Evolutionary conservation across 2,797 vertebrate genomes (phyloP).

Genomic region (Thamnophis elegans): DNA sequence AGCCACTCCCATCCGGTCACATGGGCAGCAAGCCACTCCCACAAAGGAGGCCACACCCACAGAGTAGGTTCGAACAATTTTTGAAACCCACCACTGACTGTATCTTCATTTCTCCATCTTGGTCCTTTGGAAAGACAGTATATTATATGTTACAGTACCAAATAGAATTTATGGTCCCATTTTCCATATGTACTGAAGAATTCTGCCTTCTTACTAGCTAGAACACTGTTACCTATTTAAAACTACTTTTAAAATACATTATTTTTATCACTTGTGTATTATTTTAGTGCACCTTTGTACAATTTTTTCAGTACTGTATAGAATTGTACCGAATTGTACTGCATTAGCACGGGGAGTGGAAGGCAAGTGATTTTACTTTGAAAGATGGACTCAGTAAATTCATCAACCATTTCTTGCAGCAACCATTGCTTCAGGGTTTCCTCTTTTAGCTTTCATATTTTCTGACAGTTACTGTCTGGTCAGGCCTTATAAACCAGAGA

Average conservation of each 20-base stretch:
- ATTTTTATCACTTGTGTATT: background rate
- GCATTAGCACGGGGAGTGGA: background rate
- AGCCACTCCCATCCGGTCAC: no score
- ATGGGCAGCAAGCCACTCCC: no score
- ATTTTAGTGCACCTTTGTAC: background rate
- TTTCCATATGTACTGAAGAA: background rate
- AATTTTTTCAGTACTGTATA: background rate
- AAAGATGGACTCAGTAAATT: background rate
- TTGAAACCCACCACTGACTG: no score
- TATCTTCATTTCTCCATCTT: background rate
- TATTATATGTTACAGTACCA: background rate
- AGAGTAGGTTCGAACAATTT: no score
- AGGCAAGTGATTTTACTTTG: background rate
- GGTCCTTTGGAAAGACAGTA: background rate
- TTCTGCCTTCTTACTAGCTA: background rate
- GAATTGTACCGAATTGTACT: background rate
- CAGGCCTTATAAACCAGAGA: background rate
- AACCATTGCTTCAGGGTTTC: background rate
- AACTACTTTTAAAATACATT: background rate
- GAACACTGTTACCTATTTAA: background rate
- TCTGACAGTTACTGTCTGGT: background rate
- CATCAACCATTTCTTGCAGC: background rate
- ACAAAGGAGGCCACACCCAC: no score
- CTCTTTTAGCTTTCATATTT: background rate
- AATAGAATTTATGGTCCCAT: background rate